These are phyloP conservation scores for Cherax destructor DNA, from an alignment of 1,140 invertebrate genomes.

Conservation along the genomic window DNA sequence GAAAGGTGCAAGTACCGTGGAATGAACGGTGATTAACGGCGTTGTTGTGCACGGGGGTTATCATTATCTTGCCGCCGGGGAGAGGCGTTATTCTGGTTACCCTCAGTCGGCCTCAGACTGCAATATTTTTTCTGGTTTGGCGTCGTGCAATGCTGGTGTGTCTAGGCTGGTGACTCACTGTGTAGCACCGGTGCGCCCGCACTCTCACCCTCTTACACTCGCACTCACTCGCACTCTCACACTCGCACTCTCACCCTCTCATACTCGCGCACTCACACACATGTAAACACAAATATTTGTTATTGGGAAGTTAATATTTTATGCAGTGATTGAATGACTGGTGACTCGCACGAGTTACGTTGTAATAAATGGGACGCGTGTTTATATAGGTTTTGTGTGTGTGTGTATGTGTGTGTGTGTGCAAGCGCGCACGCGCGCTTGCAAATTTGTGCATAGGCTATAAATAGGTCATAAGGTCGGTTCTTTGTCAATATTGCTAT, in stretches of 20 bases:
- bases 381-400: no score
- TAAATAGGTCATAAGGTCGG: no score
- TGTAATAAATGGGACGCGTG: no score
- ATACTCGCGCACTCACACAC: neutral
- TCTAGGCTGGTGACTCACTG: neutral
- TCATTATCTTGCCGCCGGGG: neutral
- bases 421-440: no score
- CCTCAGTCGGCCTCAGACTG: slow-evolving; percentile 9
- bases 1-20: neutral
- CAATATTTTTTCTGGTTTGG: slow-evolving; percentile 10
- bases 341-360: no score
- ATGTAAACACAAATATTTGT: no score
- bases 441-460: no score
- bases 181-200: no score
- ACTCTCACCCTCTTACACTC: neutral
- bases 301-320: no score
- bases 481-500: no score
- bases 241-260: neutral
- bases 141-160: neutral
- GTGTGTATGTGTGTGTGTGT: no score
- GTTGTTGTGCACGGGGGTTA: neutral
- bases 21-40: neutral
- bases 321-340: no score
- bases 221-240: neutral
- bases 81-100: slow-evolving; percentile 15